Evolutionary conservation across 64 coral and sea anemone genomes (phyloP).

Genomic region (Montipora cactus): DNA sequence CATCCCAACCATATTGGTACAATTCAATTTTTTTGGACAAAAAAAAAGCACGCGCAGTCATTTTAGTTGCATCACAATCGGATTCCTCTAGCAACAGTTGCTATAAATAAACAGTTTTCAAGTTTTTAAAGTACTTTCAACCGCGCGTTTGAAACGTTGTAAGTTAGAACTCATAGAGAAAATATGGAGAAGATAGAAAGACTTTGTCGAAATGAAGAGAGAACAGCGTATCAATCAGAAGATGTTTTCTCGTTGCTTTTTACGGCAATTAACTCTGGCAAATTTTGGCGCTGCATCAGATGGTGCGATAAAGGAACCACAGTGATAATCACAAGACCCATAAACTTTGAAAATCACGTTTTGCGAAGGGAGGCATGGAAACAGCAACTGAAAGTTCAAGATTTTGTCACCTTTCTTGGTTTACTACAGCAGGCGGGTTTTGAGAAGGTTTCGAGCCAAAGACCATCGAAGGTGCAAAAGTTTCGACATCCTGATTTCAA

Average conservation of each 20-base stretch:
- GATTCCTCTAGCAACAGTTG: no score
- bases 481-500: conserved; percentile 7
- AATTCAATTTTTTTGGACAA: no score
- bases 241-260: neutral
- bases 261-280: neutral
- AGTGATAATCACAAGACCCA: neutral
- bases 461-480: conserved; percentile 5
- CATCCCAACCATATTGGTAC: no score
- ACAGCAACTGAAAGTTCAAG: neutral
- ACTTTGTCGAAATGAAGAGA: neutral
- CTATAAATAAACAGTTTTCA: no score
- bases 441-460: neutral
- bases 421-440: neutral
- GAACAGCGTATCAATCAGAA: neutral
- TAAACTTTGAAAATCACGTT: conserved; percentile 12
- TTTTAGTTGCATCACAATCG: no score
- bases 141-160: no score
- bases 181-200: neutral
- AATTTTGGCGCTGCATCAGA: conserved; percentile 40
- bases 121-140: no score
- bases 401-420: conserved; percentile 7
- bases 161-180: neutral
- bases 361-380: neutral
- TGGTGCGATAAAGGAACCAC: conserved; percentile 19
- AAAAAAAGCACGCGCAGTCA: no score